These are phyloP conservation scores for Mycalesis mineus DNA, from an alignment of 2,888 invertebrate species.

Conservation along the genomic window DNA sequence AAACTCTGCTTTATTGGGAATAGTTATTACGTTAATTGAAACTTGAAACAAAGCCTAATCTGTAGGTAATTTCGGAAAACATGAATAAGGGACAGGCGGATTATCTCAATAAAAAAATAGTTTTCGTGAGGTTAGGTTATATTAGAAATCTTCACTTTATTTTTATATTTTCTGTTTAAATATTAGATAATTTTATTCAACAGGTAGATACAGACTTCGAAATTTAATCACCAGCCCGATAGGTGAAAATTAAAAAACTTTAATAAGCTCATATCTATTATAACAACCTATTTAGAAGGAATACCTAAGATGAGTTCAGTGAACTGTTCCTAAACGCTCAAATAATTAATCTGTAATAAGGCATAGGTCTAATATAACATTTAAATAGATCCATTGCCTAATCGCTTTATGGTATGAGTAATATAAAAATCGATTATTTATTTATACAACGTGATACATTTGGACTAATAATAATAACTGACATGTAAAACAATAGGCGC, in stretches of 20 bases:
- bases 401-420: slow-evolving; percentile 10
- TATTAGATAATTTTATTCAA: no score
- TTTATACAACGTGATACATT: neutral
- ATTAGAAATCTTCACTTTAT: no score
- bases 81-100: no score
- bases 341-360: slow-evolving; percentile 12
- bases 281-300: neutral
- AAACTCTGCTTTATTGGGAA: no score
- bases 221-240: no score
- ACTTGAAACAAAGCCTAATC: no score
- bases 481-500: slow-evolving; percentile 15
- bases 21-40: no score
- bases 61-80: no score
- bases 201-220: no score
- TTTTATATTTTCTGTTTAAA: no score
- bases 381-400: slow-evolving; percentile 21
- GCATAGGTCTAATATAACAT: slow-evolving; percentile 17
- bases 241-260: neutral
- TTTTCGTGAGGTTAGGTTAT: no score
- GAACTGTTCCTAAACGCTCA: slow-evolving; percentile 13
- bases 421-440: neutral
- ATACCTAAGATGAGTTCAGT: slow-evolving; percentile 8
- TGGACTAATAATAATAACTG: neutral
- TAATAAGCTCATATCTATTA: neutral
- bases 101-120: no score